phyloP scores from a whole-genome alignment of 1,140 invertebrate genomes.

The Bemisia tabaci region DNA sequence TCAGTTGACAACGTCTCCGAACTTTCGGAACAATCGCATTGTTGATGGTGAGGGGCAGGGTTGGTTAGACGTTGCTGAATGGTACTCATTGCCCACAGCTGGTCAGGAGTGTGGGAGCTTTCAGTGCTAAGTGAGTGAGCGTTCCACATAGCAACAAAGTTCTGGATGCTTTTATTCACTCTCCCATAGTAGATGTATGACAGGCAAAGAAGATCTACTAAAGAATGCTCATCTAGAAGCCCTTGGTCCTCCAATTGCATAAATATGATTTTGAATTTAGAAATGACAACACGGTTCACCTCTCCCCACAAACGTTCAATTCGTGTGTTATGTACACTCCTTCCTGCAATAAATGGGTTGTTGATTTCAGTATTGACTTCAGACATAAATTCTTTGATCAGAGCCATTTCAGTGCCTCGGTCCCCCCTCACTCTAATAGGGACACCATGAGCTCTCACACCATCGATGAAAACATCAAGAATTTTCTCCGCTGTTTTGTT shows the following conservation, averaged over 20 bases:
- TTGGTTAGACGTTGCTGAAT: background rate
- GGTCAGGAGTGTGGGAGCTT: background rate
- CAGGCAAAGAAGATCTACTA: background rate
- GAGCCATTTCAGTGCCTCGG: background rate
- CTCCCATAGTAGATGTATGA: background rate
- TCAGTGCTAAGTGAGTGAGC: background rate
- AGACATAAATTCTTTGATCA: background rate
- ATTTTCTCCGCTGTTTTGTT: background rate
- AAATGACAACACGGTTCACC: background rate
- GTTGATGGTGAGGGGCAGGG: background rate
- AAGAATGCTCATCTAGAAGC: background rate
- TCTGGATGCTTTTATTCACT: background rate
- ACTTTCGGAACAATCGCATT: background rate
- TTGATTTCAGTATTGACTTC: background rate
- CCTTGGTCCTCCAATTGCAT: background rate
- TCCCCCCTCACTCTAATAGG: background rate
- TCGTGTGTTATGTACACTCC: background rate
- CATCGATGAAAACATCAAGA: background rate
- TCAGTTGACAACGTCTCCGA: too few species aligned
- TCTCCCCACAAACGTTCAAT: background rate
- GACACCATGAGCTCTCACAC: background rate
- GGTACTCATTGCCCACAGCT: background rate
- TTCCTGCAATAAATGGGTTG: background rate
- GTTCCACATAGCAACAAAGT: background rate
- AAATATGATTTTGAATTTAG: background rate